These are phyloP conservation scores for Pelodiscus sinensis DNA, from an alignment of 2,113 vertebrate species.

Conservation along the genomic window DNA sequence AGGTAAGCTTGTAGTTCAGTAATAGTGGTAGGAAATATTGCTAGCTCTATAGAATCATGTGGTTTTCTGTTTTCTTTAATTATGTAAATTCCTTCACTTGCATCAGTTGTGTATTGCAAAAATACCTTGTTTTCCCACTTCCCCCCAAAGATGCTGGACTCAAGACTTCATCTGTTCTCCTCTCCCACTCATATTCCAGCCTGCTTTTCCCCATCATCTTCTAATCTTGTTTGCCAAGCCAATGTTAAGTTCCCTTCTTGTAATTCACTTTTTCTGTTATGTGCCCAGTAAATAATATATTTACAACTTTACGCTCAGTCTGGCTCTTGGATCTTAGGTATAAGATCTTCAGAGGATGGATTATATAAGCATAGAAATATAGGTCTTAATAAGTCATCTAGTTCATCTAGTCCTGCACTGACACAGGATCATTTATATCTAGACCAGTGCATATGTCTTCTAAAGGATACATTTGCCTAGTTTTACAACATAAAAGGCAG, in stretches of 20 bases:
- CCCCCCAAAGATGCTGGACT: not conserved
- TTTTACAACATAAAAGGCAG: no score
- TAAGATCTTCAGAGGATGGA: not conserved
- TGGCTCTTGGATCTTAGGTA: not conserved
- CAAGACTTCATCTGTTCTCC: not conserved
- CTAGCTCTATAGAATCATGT: conserved; percentile 45
- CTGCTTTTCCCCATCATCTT: not conserved
- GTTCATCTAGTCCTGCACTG: not conserved
- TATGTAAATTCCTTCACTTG: conserved; percentile 51
- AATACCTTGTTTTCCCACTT: not conserved
- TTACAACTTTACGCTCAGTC: not conserved
- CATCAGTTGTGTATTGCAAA: not conserved
- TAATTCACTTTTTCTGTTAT: not conserved
- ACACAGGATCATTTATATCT: not conserved
- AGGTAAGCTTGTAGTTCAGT: conserved; percentile 61
- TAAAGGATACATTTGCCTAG: no score
- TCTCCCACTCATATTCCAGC: not conserved
- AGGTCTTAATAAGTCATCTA: not conserved
- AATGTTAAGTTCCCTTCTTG: not conserved
- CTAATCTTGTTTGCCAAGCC: not conserved
- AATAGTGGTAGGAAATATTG: conserved; percentile 44
- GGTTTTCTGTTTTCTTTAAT: conserved; percentile 26
- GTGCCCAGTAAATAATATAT: not conserved
- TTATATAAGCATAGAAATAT: not conserved
- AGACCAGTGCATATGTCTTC: not conserved